Evolutionary conservation across 2,888 invertebrate genomes (phyloP).

Genomic region (Diarsia dahlii): DNA sequence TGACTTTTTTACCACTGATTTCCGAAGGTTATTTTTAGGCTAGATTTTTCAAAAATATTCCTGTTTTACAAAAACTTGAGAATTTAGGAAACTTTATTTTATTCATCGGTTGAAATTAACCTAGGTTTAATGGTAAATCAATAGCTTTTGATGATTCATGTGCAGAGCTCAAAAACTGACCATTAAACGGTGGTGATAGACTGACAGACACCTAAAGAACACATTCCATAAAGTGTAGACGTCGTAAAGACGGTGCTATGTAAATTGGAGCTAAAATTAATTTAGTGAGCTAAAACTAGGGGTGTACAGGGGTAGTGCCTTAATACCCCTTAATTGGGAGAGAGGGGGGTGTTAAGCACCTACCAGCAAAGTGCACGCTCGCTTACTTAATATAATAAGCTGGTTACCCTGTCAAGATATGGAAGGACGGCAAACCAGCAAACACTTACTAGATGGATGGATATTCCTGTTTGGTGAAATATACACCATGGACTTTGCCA

Average conservation of each 20-base stretch:
- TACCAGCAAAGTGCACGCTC: constrained; percentile 49
- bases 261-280: constrained; percentile 52
- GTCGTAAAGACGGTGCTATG: constrained; percentile 27
- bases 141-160: background rate
- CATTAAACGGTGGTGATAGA: background rate
- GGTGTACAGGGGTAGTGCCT: constrained; percentile 23
- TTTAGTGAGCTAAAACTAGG: constrained; percentile 37
- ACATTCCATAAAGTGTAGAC: constrained; percentile 33
- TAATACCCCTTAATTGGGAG: constrained; percentile 52
- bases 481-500: background rate
- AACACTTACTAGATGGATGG: background rate
- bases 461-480: background rate
- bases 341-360: constrained; percentile 30
- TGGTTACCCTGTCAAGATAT: constrained; percentile 28
- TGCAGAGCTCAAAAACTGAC: background rate
- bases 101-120: background rate
- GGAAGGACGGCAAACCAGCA: background rate
- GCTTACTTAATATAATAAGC: constrained; percentile 46
- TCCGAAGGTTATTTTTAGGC: too few species aligned
- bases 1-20: too few species aligned
- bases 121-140: background rate
- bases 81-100: background rate
- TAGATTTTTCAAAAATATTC: too few species aligned
- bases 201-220: constrained; percentile 2
- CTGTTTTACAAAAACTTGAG: too few species aligned